Evolutionary conservation across 2,888 invertebrate genomes (phyloP).

Genomic region (Agrotis ipsilon): DNA sequence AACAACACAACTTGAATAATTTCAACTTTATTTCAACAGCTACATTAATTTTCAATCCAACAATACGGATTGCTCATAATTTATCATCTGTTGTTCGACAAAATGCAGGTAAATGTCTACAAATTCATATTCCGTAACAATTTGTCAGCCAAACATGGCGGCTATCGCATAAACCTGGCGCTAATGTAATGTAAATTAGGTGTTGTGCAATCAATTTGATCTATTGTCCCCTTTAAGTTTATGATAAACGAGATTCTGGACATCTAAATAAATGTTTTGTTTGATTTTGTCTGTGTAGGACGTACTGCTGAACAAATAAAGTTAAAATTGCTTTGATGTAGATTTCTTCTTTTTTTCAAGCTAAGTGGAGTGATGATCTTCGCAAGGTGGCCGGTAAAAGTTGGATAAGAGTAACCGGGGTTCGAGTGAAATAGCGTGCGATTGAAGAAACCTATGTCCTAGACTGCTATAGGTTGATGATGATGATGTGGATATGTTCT

Average conservation of each 20-base stretch:
- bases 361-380: no score
- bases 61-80: constrained; percentile 53
- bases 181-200: constrained; percentile 59
- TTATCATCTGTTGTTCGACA: constrained; percentile 63
- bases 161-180: constrained; percentile 50
- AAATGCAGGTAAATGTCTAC: constrained; percentile 61
- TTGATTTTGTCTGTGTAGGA: neutral
- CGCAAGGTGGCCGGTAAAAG: no score
- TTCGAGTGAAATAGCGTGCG: no score
- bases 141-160: constrained; percentile 60
- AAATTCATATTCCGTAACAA: constrained; percentile 62
- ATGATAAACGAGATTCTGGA: constrained; percentile 43
- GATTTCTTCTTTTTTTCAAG: no score
- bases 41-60: constrained; percentile 61
- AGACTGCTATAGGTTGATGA: no score
- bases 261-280: constrained; percentile 46
- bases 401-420: no score
- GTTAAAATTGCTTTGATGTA: no score
- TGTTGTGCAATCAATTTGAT: constrained; percentile 57
- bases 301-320: neutral
- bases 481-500: no score
- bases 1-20: constrained; percentile 22
- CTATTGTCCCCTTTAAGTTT: constrained; percentile 40
- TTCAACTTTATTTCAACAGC: constrained; percentile 41
- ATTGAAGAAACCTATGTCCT: no score